Percentiles rank a stretch among this genome's conserved stretches.
Evolutionary conservation across 2,113 vertebrate genomes (phyloP).

Genomic region (Gracilinanus agilis): DNA sequence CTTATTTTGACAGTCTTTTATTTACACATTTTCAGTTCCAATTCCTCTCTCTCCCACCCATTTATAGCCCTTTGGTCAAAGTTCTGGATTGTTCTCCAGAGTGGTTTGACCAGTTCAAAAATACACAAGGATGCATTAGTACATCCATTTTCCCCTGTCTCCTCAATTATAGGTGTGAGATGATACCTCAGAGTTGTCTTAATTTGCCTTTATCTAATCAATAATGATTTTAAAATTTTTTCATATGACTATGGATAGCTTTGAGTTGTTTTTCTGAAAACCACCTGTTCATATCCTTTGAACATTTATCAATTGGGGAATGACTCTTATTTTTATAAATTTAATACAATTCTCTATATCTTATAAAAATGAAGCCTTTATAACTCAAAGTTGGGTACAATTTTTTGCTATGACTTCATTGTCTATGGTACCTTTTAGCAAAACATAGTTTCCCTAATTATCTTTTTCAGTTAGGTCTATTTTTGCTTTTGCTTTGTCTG

Average conservation of each 20-base stretch:
- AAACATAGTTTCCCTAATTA: not conserved
- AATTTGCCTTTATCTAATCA: not conserved
- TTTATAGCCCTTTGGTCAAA: not conserved
- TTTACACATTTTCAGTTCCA: not conserved
- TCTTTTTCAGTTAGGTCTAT: not conserved
- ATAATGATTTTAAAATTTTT: not conserved
- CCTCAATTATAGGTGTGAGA: not conserved
- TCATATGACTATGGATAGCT: not conserved
- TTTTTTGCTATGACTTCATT: not conserved
- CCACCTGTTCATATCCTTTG: not conserved
- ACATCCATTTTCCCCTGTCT: not conserved
- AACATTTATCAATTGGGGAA: not conserved
- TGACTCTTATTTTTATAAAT: not conserved
- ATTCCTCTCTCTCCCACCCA: not conserved
- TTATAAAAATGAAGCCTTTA: not conserved
- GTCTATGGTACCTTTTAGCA: not conserved
- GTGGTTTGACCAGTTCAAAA: not conserved
- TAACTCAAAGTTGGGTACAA: not conserved
- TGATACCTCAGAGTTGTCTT: not conserved
- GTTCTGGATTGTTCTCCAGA: not conserved
- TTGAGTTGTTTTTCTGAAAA: not conserved
- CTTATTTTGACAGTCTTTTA: not conserved
- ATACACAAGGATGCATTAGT: not conserved
- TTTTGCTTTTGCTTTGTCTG: not conserved
- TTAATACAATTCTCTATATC: not conserved